Percentiles rank a stretch among this genome's conserved stretches.
phyloP scores from a whole-genome alignment of 2,113 vertebrate genomes.

The Ciconia maguari region DNA sequence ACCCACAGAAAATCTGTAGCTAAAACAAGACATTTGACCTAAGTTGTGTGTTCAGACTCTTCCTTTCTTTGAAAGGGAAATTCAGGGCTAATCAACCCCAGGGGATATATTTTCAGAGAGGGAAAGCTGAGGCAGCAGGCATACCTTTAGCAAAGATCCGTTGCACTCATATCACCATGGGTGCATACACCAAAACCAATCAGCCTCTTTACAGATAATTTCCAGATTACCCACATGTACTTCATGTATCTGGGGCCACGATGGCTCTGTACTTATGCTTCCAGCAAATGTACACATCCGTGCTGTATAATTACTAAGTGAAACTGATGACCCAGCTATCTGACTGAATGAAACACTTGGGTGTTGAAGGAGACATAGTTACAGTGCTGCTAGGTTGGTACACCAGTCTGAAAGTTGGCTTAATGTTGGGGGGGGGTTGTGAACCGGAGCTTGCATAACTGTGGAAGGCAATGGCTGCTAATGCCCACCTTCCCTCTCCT shows the following conservation, averaged over 20 bases:
- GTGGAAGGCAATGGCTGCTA: neutral
- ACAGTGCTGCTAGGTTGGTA: neutral
- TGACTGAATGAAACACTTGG: neutral
- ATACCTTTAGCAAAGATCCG: neutral
- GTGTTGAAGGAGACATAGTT: neutral
- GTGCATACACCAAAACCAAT: neutral
- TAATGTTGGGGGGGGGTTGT: neutral
- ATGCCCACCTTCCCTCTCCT: neutral
- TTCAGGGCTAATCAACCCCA: neutral
- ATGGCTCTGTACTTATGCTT: neutral
- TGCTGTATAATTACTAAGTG: neutral
- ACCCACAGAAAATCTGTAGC: neutral
- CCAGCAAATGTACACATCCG: neutral
- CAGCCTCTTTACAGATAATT: neutral
- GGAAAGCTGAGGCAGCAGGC: neutral
- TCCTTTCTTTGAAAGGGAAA: neutral
- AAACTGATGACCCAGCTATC: neutral
- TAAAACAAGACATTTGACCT: neutral
- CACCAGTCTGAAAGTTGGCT: neutral
- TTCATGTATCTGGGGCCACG: neutral
- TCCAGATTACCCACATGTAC: neutral
- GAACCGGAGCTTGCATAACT: neutral
- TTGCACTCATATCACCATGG: neutral
- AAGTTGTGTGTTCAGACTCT: neutral
- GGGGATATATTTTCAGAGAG: neutral